Conservation (phyloP, 2,888 invertebrate species). For the Rhogogaster chlorosoma region DNA sequence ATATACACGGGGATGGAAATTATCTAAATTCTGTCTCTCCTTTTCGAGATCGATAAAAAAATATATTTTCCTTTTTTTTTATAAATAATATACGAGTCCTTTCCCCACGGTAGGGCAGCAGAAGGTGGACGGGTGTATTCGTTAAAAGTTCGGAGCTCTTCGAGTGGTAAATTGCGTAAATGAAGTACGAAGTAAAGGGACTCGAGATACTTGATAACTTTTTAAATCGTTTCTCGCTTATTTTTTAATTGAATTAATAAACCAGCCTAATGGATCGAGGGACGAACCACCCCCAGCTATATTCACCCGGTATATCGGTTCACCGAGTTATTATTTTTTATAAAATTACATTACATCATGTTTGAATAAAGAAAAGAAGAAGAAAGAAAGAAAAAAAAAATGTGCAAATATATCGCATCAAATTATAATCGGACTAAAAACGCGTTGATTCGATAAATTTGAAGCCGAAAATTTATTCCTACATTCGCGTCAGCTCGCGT, state of each 20-base stretch:
- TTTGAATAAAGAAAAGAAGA: constrained; percentile 40
- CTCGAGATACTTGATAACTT: constrained; percentile 13
- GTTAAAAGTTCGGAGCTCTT: background rate
- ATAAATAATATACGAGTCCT: background rate
- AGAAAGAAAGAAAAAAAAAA: background rate
- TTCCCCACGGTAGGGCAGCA: no score
- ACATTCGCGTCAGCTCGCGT: no score
- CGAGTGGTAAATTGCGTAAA: constrained; percentile 9
- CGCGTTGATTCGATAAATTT: background rate
- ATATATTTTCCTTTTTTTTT: no score
- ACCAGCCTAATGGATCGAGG: constrained; percentile 30
- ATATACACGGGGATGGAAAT: no score
- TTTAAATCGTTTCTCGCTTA: background rate
- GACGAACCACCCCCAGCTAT: background rate
- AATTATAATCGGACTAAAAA: background rate
- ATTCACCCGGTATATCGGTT: no score
- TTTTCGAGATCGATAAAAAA: background rate
- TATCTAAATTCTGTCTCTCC: no score
- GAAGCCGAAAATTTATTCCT: no score
- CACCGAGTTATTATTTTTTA: no score
- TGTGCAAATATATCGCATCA: background rate
- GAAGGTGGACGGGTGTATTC: background rate
- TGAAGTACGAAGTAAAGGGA: background rate
- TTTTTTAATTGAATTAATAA: constrained; percentile 11
- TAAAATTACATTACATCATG: background rate